Conservation (phyloP, 1,140 invertebrate species). For the Psix sp. region DNA sequence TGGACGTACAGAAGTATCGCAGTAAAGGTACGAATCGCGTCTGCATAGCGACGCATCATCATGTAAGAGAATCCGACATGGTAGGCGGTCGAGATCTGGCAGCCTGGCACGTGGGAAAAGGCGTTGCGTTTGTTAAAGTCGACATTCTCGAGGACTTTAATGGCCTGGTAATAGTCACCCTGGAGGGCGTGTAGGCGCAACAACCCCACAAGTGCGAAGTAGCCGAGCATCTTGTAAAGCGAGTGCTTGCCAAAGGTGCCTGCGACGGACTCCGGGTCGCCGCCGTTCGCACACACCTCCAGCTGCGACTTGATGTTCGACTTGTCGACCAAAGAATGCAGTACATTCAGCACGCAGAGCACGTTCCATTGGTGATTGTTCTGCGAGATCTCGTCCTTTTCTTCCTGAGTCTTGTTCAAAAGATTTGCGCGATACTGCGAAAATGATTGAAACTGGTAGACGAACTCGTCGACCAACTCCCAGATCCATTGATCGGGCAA, state of each 20-base stretch:
- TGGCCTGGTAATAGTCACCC: constrained; percentile 99
- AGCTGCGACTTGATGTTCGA: constrained; percentile 99
- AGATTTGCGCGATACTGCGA: constrained; percentile 94
- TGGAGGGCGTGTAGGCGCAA: constrained; percentile 96
- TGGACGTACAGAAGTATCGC: constrained; percentile 98
- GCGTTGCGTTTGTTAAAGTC: constrained; percentile 97
- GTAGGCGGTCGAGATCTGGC: constrained; percentile 99
- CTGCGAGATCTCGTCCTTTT: constrained; percentile 89
- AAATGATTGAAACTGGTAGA: constrained; percentile 97
- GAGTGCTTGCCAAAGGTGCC: constrained; percentile 97
- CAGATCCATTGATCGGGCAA: constrained; percentile 99
- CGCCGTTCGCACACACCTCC: constrained; percentile 91
- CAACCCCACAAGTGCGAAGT: constrained; percentile 97
- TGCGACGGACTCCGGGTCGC: constrained; percentile 96
- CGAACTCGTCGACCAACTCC: constrained; percentile 99
- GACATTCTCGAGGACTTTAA: constrained; percentile 97
- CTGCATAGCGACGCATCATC: constrained; percentile 99
- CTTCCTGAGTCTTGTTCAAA: constrained; percentile 89
- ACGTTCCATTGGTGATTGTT: constrained; percentile 95
- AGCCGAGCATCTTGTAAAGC: constrained; percentile 99
- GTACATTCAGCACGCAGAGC: constrained; percentile 97
- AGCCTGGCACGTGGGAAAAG: constrained; percentile 98
- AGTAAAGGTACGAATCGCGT: constrained; percentile 98
- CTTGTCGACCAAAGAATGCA: constrained; percentile 98
- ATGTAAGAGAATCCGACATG: constrained; percentile 99